Evolutionary conservation across 2,888 invertebrate species (phyloP), one percentile per base, ranked within the genome.

Genomic region (Odontomyia ornata): DNA sequence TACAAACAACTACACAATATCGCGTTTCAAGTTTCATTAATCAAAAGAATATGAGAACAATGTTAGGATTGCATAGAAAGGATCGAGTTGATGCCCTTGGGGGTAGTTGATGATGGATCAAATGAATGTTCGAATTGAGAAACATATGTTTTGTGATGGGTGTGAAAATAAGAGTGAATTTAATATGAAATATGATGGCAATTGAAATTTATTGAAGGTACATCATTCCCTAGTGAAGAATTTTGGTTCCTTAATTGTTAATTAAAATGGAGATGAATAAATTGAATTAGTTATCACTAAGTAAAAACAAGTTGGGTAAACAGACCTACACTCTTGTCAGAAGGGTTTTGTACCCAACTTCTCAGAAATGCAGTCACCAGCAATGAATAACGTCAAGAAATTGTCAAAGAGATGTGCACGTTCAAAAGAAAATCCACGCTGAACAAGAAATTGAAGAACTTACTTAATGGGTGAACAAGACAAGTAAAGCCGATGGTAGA

Each of bases 161-260:
- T 67, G 67, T 67, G 67, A 23, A 67, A 67, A 64, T 60, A 60
- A 60, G 60, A 11, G 23, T 60, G n/a, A n/a, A 36, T 36, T 36
- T 36, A 3, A 36, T 36, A 5, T 21, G 25, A 60, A 21, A 21
- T 25, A 25, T 60, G 60, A 60, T 60, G 60, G 5, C 11, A 60
- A 21, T 60, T n/a, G n/a, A n/a, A n/a, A 60, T 13, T 5, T 21
- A 60, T 23, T 25, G 25, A 5, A 9, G 5, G 36, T 36, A 5
- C 36, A 36, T 3, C 36, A 25, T 0, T 60, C 25, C 23, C 36
- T 21, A 25, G 18, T 60, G 60, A 60, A 21, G 60, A 21, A 25
- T 21, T 7, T 25, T 7, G 21, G 5, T 5, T 15, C n/a, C 23
- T 18, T 7, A 25, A 18, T 56, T 56, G 5, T n/a, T n/a, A 18